phyloP scores from a whole-genome alignment of 2,113 vertebrate species.

The Oncorhynchus kisutch region DNA sequence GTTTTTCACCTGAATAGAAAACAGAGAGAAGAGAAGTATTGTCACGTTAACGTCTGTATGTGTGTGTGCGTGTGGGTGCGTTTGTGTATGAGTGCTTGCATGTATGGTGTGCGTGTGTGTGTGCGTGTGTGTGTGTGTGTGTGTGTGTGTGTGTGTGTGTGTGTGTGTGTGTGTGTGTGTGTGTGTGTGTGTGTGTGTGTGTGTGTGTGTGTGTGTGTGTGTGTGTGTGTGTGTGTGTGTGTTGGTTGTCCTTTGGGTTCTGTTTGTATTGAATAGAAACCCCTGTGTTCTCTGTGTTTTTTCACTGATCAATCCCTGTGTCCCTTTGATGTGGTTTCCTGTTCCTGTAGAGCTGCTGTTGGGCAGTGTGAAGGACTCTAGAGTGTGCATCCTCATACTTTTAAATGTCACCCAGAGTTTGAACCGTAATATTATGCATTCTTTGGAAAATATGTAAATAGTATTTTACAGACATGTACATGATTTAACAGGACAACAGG shows the following conservation, averaged over 20 bases:
- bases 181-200: conserved; percentile 11
- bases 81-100: conserved; percentile 21
- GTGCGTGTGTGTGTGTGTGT: conserved; percentile 1
- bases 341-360: conserved; percentile 11
- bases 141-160: conserved; percentile 9
- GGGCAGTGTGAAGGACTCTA: not conserved
- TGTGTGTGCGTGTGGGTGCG: conserved; percentile 11
- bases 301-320: conserved; percentile 39
- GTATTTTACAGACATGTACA: conserved; percentile 4
- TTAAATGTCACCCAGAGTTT: conserved; percentile 13
- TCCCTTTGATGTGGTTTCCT: conserved; percentile 7
- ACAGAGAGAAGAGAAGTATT: conserved; percentile 44
- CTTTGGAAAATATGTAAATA: conserved; percentile 6
- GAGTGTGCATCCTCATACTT: conserved; percentile 12
- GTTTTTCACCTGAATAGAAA: conserved; percentile 64
- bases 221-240: not conserved
- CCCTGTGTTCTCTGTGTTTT: conserved; percentile 52
- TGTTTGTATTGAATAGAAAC: conserved; percentile 38
- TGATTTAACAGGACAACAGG: conserved; percentile 1
- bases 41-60: conserved; percentile 44
- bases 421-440: conserved; percentile 9
- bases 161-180: not conserved
- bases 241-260: conserved; percentile 28
- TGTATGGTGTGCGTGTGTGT: conserved; percentile 1
- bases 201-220: not conserved